phyloP scores from a whole-genome alignment of 2,888 invertebrate genomes.

The Hemaris fuciformis region DNA sequence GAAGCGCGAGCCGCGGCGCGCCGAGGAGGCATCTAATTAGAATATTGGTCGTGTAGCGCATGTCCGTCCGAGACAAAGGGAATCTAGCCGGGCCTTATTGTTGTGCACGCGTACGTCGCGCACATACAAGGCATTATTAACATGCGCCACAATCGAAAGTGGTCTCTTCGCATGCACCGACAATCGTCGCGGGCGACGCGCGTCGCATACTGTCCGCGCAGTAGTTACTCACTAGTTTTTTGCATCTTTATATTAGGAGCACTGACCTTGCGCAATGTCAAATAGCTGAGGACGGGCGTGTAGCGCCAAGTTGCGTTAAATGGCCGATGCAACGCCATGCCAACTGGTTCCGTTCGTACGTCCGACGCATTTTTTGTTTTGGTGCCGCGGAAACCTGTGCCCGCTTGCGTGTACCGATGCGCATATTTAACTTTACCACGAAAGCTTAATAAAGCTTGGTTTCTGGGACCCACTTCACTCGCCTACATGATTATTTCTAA shows the following conservation, averaged over 20 bases:
- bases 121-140: slow-evolving; percentile 41
- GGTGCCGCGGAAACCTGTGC: slow-evolving; percentile 47
- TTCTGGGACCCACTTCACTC: not conserved
- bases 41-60: slow-evolving; percentile 37
- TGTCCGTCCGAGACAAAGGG: slow-evolving; percentile 50
- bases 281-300: slow-evolving; percentile 67
- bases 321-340: slow-evolving; percentile 50
- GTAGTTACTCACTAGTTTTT: slow-evolving; percentile 42
- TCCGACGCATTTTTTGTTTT: slow-evolving; percentile 49
- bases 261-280: slow-evolving; percentile 81
- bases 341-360: slow-evolving; percentile 53
- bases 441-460: not conserved
- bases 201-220: slow-evolving; percentile 45
- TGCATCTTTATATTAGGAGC: slow-evolving; percentile 78
- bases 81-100: slow-evolving; percentile 38
- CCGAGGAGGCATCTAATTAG: slow-evolving; percentile 22
- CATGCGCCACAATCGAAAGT: slow-evolving; percentile 72
- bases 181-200: slow-evolving; percentile 47
- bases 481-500: not conserved
- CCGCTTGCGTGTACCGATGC: not conserved
- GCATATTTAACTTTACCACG: not conserved
- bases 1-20: not conserved
- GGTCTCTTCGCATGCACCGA: slow-evolving; percentile 63
- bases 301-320: slow-evolving; percentile 54
- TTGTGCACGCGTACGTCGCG: slow-evolving; percentile 14